Evolutionary conservation across 2,113 vertebrate genomes (phyloP).

Genomic region (Saccopteryx bilineata): DNA sequence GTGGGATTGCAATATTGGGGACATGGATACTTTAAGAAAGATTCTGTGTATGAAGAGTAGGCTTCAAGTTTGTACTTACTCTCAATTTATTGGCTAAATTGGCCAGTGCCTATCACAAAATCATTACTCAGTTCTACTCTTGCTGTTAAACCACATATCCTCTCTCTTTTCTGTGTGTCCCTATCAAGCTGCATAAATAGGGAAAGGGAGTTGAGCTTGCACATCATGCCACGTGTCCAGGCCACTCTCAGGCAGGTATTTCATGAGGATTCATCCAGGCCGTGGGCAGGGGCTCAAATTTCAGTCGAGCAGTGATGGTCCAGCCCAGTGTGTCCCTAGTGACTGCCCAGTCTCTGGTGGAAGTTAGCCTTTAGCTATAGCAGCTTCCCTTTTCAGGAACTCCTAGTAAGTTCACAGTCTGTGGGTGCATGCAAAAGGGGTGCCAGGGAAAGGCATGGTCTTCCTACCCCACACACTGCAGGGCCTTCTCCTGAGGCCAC

Average conservation of each 20-base stretch:
- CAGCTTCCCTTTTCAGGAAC: neutral
- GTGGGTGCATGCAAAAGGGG: neutral
- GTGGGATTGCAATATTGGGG: neutral
- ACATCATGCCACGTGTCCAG: neutral
- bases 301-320: neutral
- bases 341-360: neutral
- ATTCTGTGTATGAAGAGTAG: neutral
- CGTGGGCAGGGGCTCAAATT: neutral
- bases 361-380: neutral
- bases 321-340: neutral
- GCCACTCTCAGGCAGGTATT: neutral
- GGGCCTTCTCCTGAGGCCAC: neutral
- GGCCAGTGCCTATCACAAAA: neutral
- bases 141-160: neutral
- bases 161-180: neutral
- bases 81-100: neutral
- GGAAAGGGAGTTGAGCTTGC: neutral
- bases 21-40: slow-evolving; percentile 29
- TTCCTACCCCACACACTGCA: neutral
- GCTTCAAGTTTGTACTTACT: neutral
- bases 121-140: neutral
- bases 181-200: neutral
- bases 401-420: neutral
- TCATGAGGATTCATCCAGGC: neutral
- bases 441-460: neutral